Percentiles rank a stretch among this genome's conserved stretches.
These are phyloP conservation scores for Melanogrammus aeglefinus DNA, from an alignment of 2,797 vertebrate species.

Conservation along the genomic window DNA sequence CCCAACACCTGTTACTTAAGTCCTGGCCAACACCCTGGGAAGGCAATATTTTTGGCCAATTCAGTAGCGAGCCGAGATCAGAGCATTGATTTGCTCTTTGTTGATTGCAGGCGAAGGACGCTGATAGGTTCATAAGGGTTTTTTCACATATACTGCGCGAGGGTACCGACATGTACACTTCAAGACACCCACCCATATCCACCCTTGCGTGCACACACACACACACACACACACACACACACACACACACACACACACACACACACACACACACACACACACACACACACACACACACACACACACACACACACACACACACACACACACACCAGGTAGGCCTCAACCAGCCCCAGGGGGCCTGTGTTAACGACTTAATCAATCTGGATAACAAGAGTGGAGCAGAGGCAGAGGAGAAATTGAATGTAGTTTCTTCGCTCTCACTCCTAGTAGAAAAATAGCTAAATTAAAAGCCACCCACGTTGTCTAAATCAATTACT, in stretches of 20 bases:
- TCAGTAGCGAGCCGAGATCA: slow-evolving; percentile 33
- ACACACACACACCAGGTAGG: slow-evolving; percentile 33
- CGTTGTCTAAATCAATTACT: slow-evolving; percentile 67
- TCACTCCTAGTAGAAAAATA: slow-evolving; percentile 52
- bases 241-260: no score
- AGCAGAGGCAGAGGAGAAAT: slow-evolving; percentile 53
- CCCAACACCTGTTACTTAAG: slow-evolving; percentile 36
- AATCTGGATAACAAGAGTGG: slow-evolving; percentile 63
- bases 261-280: no score
- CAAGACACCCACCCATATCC: slow-evolving; percentile 12
- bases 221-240: no score
- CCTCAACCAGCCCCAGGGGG: slow-evolving; percentile 42
- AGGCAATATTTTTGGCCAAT: slow-evolving; percentile 19
- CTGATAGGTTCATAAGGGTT: slow-evolving; percentile 35
- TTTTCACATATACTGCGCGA: slow-evolving; percentile 42
- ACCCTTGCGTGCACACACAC: no score
- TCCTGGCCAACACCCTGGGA: slow-evolving; percentile 25
- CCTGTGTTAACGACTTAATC: slow-evolving; percentile 63
- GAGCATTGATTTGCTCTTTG: slow-evolving; percentile 32
- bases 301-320: slow-evolving; percentile 8
- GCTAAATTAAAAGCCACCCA: slow-evolving; percentile 66
- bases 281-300: no score
- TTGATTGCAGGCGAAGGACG: slow-evolving; percentile 36
- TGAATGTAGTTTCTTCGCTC: slow-evolving; percentile 49
- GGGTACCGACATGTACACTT: slow-evolving; percentile 26